Percentiles rank a stretch among this genome's conserved stretches.
Evolutionary conservation across 2,113 vertebrate species (phyloP).

Genomic region (Tympanuchus pallidicinctus): DNA sequence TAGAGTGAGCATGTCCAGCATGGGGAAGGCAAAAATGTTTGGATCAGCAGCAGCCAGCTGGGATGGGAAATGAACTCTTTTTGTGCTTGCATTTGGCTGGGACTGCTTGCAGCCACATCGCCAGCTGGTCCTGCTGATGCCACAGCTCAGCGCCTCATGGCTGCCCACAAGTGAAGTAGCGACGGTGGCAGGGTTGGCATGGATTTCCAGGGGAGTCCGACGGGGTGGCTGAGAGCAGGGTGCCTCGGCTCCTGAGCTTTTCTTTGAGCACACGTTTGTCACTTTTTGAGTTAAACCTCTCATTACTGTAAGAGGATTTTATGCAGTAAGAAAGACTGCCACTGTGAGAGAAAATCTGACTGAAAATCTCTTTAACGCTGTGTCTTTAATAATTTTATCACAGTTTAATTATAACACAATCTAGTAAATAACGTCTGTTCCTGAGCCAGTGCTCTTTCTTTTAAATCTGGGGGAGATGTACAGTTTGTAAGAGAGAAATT

Average conservation of each 20-base stretch:
- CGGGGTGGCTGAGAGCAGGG: background rate
- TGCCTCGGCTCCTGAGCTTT: rapidly evolving
- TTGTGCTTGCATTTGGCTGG: background rate
- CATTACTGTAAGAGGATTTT: background rate
- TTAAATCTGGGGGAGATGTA: background rate
- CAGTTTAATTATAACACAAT: background rate
- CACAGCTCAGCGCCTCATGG: rapidly evolving
- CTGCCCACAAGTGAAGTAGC: rapidly evolving
- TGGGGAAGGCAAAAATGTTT: background rate
- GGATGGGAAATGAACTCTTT: rapidly evolving
- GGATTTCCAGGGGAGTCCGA: rapidly evolving
- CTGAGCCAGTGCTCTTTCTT: background rate
- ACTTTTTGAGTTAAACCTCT: background rate
- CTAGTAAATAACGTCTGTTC: background rate
- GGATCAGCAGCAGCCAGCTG: background rate
- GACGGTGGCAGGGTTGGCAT: rapidly evolving
- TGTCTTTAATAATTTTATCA: background rate
- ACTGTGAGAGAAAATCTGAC: background rate
- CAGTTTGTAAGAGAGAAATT: background rate
- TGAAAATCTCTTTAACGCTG: background rate
- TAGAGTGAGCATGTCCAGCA: rapidly evolving
- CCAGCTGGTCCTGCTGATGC: background rate
- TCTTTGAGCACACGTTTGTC: background rate
- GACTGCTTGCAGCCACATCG: background rate
- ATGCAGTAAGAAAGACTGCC: background rate